phyloP scores from a whole-genome alignment of 92 coral and sea anemone species.

The Blastomussa wellsi region DNA sequence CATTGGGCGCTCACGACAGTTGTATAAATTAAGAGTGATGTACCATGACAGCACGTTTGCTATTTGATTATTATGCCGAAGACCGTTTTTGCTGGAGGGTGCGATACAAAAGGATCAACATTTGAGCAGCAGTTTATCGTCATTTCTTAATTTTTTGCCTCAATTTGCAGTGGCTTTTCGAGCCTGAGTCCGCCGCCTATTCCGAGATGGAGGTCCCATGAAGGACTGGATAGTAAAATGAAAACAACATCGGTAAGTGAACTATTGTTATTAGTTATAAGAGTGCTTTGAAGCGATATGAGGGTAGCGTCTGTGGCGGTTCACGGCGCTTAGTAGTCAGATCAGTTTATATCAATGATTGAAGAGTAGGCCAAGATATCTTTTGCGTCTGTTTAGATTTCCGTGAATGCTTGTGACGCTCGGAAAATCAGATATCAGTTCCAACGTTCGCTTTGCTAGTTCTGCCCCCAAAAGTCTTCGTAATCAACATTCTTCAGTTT shows the following conservation, averaged over 20 bases:
- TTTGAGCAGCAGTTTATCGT: not conserved
- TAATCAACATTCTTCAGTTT: not conserved
- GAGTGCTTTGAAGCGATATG: conserved; percentile 6
- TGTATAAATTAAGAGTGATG: conserved; percentile 33
- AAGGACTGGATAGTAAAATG: conserved; percentile 42
- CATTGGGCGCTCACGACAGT: conserved; percentile 35
- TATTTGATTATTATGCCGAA: conserved; percentile 4
- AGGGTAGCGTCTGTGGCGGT: not conserved
- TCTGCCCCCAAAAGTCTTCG: not conserved
- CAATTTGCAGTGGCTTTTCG: conserved; percentile 38
- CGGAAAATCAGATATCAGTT: not conserved
- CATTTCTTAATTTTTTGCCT: not conserved
- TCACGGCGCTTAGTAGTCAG: not conserved
- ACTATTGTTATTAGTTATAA: conserved; percentile 28
- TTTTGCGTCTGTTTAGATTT: not conserved
- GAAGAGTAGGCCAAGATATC: not conserved
- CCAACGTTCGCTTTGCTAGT: not conserved
- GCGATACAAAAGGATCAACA: not conserved
- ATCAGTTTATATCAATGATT: not conserved
- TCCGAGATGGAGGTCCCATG: conserved; percentile 44
- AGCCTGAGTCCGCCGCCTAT: conserved; percentile 38
- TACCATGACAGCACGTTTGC: conserved; percentile 34
- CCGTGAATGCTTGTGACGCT: not conserved
- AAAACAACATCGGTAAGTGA: conserved; percentile 52
- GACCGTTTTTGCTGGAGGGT: not conserved